phyloP scores from a whole-genome alignment of 2,888 invertebrate species.

The Drosophila prostipennis region DNA sequence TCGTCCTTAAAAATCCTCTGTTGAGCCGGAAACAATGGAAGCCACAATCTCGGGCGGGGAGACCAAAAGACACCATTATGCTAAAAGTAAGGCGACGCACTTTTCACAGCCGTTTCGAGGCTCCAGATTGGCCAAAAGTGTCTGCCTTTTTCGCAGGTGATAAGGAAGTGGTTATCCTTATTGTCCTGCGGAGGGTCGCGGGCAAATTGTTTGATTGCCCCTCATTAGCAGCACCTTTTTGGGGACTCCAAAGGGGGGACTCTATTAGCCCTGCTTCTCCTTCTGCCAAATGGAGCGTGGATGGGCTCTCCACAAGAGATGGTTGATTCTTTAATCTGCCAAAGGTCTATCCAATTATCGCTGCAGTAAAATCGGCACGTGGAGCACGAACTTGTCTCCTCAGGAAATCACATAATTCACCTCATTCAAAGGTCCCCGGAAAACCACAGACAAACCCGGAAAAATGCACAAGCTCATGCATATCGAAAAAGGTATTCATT shows the following conservation, averaged over 20 bases:
- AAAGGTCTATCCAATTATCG: conserved; percentile 20
- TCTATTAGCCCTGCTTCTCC: conserved; percentile 17
- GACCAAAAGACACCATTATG: conserved; percentile 13
- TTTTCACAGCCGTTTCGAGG: conserved; percentile 30
- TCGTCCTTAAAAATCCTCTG: conserved; percentile 57
- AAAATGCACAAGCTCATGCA: conserved; percentile 47
- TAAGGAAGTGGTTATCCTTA: conserved; percentile 52
- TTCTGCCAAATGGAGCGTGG: conserved; percentile 27
- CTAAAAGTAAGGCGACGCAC: conserved; percentile 34
- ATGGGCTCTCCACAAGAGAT: neutral
- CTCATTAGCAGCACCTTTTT: conserved; percentile 47
- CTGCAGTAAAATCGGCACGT: conserved; percentile 17
- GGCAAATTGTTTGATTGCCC: conserved; percentile 52
- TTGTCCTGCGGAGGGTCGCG: conserved; percentile 30
- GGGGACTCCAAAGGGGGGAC: neutral
- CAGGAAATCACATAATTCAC: conserved; percentile 17
- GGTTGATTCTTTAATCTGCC: neutral
- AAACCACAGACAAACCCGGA: conserved; percentile 22
- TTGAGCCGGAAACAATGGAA: conserved; percentile 47
- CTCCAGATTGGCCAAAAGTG: conserved; percentile 13
- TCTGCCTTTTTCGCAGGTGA: conserved; percentile 25
- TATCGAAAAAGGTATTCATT: conserved; percentile 67
- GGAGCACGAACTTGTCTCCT: neutral
- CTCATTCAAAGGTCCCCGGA: neutral
- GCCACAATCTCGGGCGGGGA: conserved; percentile 25